Conservation (phyloP, 2,797 vertebrate species). For the Scolopax bukidnonensis region DNA sequence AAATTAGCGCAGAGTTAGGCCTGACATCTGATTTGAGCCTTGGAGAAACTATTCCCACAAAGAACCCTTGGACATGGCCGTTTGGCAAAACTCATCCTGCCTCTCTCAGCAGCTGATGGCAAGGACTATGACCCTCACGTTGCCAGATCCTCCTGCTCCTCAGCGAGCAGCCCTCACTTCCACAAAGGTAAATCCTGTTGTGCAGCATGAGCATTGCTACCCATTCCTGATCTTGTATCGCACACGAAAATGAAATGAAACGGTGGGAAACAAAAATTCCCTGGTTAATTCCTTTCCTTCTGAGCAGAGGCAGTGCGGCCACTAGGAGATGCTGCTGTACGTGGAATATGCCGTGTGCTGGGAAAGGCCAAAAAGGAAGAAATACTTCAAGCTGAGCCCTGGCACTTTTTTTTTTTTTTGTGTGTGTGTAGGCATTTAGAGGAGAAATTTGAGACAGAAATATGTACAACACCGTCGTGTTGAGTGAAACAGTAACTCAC, state of each 20-base stretch:
- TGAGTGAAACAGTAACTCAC: conserved; percentile 36
- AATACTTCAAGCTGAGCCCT: not conserved
- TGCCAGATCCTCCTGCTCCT: not conserved
- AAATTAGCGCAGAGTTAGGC: not conserved
- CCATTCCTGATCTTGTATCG: too few species aligned
- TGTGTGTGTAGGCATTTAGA: not conserved
- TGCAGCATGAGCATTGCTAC: not conserved
- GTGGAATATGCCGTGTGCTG: not conserved
- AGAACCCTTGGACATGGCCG: not conserved
- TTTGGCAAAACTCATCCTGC: not conserved
- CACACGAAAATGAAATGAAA: not conserved
- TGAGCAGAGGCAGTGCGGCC: not conserved
- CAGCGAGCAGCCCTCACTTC: not conserved
- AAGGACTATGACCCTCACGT: not conserved
- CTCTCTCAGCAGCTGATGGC: rapidly evolving
- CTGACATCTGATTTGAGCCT: not conserved
- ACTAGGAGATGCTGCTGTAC: conserved; percentile 71
- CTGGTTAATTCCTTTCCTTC: not conserved
- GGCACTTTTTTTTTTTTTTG: not conserved
- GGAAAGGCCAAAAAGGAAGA: not conserved
- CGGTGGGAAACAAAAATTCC: rapidly evolving
- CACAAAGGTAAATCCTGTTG: too few species aligned
- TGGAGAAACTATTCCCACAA: not conserved
- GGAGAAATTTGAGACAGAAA: conserved; percentile 16
- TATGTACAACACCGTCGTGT: not conserved